phyloP scores from a whole-genome alignment of 2,888 invertebrate genomes.

The Dasypogon diadema region DNA sequence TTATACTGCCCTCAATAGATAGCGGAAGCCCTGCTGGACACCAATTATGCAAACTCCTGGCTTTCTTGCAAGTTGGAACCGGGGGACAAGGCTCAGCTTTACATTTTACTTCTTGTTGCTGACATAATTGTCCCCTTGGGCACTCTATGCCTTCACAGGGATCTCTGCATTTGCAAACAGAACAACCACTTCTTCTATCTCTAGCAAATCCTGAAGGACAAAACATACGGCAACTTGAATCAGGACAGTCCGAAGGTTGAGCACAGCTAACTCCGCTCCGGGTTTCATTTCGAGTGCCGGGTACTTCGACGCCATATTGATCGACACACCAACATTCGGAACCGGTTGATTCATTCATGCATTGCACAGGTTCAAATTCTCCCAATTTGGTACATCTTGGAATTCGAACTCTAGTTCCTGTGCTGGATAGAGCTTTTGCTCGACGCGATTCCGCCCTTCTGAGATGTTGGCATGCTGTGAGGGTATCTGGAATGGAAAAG shows the following conservation, averaged over 20 bases:
- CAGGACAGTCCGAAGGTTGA: constrained; percentile 78
- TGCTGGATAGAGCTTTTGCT: constrained; percentile 72
- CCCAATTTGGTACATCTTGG: constrained; percentile 81
- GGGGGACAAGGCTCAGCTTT: constrained; percentile 85
- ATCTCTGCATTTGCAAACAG: constrained; percentile 84
- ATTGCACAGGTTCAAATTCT: constrained; percentile 83
- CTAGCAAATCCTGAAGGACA: constrained; percentile 86
- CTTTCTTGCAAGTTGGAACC: constrained; percentile 84
- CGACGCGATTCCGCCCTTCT: constrained; percentile 74
- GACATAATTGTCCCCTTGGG: constrained; percentile 81
- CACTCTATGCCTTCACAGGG: constrained; percentile 82
- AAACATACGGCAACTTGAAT: constrained; percentile 87
- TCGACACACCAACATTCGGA: constrained; percentile 87
- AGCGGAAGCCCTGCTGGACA: constrained; percentile 83
- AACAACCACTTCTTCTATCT: constrained; percentile 77
- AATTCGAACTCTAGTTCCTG: constrained; percentile 71
- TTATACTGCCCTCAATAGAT: constrained; percentile 77
- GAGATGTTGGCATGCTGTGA: constrained; percentile 76
- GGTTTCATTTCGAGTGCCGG: constrained; percentile 75
- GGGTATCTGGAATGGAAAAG: constrained; percentile 60
- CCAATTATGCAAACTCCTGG: constrained; percentile 80
- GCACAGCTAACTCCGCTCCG: constrained; percentile 61
- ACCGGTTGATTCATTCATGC: constrained; percentile 78
- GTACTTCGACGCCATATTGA: constrained; percentile 80
- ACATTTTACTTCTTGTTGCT: constrained; percentile 83